Evolutionary conservation across 2,797 vertebrate species (phyloP), one percentile per base, ranked within the genome.

Genomic region (Orestias chungarensis): DNA sequence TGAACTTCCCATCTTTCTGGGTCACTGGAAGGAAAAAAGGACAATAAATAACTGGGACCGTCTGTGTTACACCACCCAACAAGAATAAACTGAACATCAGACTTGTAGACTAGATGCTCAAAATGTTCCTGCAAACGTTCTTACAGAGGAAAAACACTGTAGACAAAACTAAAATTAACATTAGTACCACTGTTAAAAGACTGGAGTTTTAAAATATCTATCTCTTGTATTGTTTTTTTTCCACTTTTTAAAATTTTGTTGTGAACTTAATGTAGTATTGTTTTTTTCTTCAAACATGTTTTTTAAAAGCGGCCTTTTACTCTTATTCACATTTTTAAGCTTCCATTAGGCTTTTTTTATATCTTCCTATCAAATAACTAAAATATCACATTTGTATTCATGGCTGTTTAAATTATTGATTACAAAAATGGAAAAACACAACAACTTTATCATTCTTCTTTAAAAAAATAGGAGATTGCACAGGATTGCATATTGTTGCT

Each of bases 1-100:
- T 96, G 94, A 99, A 99, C 74, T 94, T 95, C 42, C 97, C 97
- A 2, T 96, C 95, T 65, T 82, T 95, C 81, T 98, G 96, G 72
- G 94, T 93, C 91, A 99, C 97, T 99, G 73, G 15, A 81, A 67
- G 70, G 71, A 33, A 82, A 67, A 81, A 50, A 29, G n/a, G 10
- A 88, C 49, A 88, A 31, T 4, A 52, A 81, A 78, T 68, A 27
- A 74, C 35, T 62, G 59, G 12, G 15, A 2, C 12, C 15, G 59
- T 4, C 29, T 57, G 54, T 31, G 54, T 9, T 17, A 3, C 29
- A 55, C 33, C 29, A 55, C 52, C 11, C 31, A 8, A 18, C 52
- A 31, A 3, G 43, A 52, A 11, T 50, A 23, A 50, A 11, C n/a
- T 52, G 12, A 52, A 52, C 12, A 27, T 27, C 23, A 52, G n/a